Evolutionary conservation across 2,797 vertebrate genomes (phyloP).

Genomic region (Jordanella pulchra): DNA sequence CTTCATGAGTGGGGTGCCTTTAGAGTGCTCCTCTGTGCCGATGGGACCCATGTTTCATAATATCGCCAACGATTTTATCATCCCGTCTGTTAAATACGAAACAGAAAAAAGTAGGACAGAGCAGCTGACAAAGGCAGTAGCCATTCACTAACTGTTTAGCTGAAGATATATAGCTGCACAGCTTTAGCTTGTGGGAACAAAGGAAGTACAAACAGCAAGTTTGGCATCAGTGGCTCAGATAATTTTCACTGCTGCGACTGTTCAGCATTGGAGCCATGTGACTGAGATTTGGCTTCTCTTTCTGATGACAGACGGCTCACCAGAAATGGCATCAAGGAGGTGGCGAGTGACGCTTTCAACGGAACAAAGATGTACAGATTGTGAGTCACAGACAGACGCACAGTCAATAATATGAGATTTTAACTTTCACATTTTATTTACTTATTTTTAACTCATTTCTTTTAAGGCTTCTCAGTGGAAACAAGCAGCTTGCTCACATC

Average conservation of each 20-base stretch:
- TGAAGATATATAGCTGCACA: slow-evolving; percentile 7
- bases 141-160: slow-evolving; percentile 7
- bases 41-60: background rate
- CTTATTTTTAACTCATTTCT: slow-evolving; percentile 5
- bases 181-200: slow-evolving; percentile 33
- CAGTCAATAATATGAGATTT: slow-evolving; percentile 30
- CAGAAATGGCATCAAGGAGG: slow-evolving; percentile 79
- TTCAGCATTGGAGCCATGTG: slow-evolving; percentile 41
- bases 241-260: slow-evolving; percentile 35
- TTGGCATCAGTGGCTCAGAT: slow-evolving; percentile 30
- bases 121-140: background rate
- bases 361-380: slow-evolving; percentile 78
- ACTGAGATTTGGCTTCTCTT: slow-evolving; percentile 57
- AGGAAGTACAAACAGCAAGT: slow-evolving; percentile 28
- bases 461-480: slow-evolving; percentile 74
- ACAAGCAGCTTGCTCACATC: slow-evolving; percentile 75
- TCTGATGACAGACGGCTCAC: slow-evolving; percentile 77
- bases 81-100: slow-evolving; percentile 2
- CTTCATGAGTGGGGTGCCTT: background rate
- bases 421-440: slow-evolving; percentile 22
- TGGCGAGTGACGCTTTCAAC: slow-evolving; percentile 81
- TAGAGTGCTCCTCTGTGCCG: background rate
- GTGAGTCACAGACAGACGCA: slow-evolving; percentile 72
- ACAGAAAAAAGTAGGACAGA: background rate
- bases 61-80: background rate